A percentile compares a stretch with the other conserved stretches of the same genome.
Conservation (phyloP, 2,888 invertebrate species). For the Eupithecia exiguata region DNA sequence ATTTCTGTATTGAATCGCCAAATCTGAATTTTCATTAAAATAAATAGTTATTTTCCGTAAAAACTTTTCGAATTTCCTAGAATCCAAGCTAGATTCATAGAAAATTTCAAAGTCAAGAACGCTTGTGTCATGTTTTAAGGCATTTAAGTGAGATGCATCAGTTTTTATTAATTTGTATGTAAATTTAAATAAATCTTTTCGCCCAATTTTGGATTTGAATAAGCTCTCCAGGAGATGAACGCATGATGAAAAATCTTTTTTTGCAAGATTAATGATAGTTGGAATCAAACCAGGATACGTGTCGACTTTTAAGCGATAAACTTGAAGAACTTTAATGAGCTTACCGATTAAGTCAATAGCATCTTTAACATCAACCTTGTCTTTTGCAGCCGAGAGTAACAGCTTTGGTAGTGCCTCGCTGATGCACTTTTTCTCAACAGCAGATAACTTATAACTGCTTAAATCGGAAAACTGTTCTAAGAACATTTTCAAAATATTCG, state of each 20-base stretch:
- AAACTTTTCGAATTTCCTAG: slow-evolving; percentile 47
- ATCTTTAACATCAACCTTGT: slow-evolving; percentile 31
- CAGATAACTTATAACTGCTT: slow-evolving; percentile 55
- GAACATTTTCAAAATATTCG: slow-evolving; percentile 50
- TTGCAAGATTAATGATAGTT: slow-evolving; percentile 47
- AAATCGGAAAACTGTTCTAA: slow-evolving; percentile 57
- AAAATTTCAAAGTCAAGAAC: slow-evolving; percentile 44
- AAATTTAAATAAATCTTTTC: slow-evolving; percentile 56
- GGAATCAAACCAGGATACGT: slow-evolving; percentile 47
- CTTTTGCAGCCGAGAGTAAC: slow-evolving; percentile 47
- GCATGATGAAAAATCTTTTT: slow-evolving; percentile 39
- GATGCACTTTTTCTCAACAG: slow-evolving; percentile 51
- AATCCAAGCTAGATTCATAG: slow-evolving; percentile 2
- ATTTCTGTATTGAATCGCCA: slow-evolving; percentile 45
- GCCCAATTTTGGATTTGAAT: slow-evolving; percentile 54
- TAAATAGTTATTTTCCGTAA: slow-evolving; percentile 57
- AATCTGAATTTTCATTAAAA: slow-evolving; percentile 59
- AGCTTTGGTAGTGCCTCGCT: slow-evolving; percentile 44
- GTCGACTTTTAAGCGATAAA: slow-evolving; percentile 51
- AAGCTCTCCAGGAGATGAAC: slow-evolving; percentile 50
- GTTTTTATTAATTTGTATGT: slow-evolving; percentile 55
- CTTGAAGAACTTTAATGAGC: slow-evolving; percentile 53
- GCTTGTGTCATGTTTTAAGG: slow-evolving; percentile 57
- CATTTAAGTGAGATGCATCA: slow-evolving; percentile 63
- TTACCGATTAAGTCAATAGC: slow-evolving; percentile 41